Evolutionary conservation across 2,888 invertebrate species (phyloP).

Genomic region (Netelia inedita): DNA sequence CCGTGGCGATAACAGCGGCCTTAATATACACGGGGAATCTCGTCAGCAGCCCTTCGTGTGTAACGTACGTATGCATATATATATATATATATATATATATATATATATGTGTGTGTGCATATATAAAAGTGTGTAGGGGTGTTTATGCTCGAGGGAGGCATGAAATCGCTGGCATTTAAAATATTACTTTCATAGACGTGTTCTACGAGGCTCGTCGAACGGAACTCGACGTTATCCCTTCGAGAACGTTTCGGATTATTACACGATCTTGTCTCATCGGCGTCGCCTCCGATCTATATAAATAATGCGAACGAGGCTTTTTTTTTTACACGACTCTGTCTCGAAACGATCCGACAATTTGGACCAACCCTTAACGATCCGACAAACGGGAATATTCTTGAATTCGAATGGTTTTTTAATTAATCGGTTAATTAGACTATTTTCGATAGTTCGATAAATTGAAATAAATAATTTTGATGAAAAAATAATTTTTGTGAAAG

Average conservation of each 20-base stretch:
- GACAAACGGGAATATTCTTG: neutral
- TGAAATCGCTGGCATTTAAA: slow-evolving; percentile 84
- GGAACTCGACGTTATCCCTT: slow-evolving; percentile 23
- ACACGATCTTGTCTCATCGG: slow-evolving; percentile 44
- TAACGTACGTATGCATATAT: neutral
- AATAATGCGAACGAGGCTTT: no score
- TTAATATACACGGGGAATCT: slow-evolving; percentile 77
- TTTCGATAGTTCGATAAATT: no score
- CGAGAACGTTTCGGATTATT: slow-evolving; percentile 40
- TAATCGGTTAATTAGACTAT: neutral
- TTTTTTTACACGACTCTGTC: no score
- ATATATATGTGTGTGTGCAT: neutral
- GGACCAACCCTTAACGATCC: no score
- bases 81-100: slow-evolving; percentile 9
- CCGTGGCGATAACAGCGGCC: slow-evolving; percentile 64
- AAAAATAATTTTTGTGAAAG: no score
- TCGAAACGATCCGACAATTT: no score
- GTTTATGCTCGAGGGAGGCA: slow-evolving; percentile 78
- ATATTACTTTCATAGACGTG: slow-evolving; percentile 76
- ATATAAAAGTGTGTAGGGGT: neutral
- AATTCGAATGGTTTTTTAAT: neutral
- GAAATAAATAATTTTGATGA: no score
- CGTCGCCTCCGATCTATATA: neutral
- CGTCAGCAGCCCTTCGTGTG: slow-evolving; percentile 66
- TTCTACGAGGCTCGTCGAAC: slow-evolving; percentile 22